Percentiles rank a stretch among this genome's conserved stretches.
phyloP scores from a whole-genome alignment of 2,888 invertebrate species.

The Drosophila infuscata region DNA sequence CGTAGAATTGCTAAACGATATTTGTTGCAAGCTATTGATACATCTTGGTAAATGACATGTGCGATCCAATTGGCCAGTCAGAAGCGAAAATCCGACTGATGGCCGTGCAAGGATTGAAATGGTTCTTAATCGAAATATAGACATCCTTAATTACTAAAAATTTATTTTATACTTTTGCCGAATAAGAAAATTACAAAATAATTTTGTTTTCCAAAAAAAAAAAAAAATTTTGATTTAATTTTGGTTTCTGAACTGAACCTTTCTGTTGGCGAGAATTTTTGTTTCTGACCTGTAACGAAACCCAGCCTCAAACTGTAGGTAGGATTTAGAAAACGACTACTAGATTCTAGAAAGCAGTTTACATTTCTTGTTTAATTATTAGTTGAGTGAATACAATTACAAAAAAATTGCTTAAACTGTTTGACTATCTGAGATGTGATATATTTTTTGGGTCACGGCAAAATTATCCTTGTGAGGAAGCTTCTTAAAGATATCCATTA shows the following conservation, averaged over 20 bases:
- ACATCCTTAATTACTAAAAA: slow-evolving; percentile 22
- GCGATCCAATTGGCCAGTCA: slow-evolving; percentile 10
- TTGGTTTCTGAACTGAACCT: not conserved
- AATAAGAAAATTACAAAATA: not conserved
- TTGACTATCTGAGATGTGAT: not conserved
- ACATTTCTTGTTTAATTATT: not conserved
- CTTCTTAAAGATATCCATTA: not conserved
- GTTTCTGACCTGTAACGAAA: not conserved
- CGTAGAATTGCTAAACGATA: not conserved
- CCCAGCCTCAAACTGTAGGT: not conserved
- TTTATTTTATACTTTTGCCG: not conserved
- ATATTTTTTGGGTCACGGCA: not conserved
- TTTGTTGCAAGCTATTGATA: not conserved
- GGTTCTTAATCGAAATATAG: slow-evolving; percentile 5
- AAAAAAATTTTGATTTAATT: not conserved
- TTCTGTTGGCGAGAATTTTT: not conserved
- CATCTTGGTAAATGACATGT: not conserved
- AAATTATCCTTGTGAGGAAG: not conserved
- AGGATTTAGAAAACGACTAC: not conserved
- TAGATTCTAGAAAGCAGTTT: not conserved
- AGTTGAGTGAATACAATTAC: not conserved
- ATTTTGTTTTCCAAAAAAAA: not conserved
- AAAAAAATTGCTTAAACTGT: not conserved
- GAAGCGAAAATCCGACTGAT: not conserved
- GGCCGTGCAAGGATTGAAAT: not conserved